Evolutionary conservation across 1,140 invertebrate genomes (phyloP).

Genomic region (Pogonus chalceus): DNA sequence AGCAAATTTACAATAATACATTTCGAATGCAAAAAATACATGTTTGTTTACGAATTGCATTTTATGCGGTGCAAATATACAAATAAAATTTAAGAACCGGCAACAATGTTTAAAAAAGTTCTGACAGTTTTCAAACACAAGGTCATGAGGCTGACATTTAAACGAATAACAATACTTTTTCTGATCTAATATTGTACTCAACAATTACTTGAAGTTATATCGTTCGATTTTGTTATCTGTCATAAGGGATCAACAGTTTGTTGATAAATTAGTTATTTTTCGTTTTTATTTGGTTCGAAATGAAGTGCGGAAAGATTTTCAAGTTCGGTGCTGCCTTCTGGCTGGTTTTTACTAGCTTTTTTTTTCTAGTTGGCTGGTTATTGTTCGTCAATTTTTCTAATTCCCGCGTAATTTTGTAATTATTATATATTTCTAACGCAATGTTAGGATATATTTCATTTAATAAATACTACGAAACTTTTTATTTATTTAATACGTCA

Average conservation of each 20-base stretch:
- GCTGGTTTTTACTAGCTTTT: not conserved
- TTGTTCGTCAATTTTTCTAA: not conserved
- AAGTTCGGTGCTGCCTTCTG: not conserved
- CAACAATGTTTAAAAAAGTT: not conserved
- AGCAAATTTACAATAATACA: too few relatives aligned
- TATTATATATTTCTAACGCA: not conserved
- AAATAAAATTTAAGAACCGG: too few relatives aligned
- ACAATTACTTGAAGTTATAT: not conserved
- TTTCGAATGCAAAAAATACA: too few relatives aligned
- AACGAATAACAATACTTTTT: not conserved
- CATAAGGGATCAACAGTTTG: not conserved
- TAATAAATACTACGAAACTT: not conserved
- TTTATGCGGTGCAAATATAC: too few relatives aligned
- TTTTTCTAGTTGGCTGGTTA: not conserved
- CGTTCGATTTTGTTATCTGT: not conserved
- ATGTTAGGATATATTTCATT: not conserved
- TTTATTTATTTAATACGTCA: not conserved
- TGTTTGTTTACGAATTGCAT: too few relatives aligned
- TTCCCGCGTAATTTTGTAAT: not conserved
- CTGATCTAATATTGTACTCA: not conserved
- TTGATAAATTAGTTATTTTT: not conserved
- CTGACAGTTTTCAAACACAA: conserved; percentile 1
- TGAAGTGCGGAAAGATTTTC: not conserved
- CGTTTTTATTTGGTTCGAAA: not conserved
- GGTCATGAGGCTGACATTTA: not conserved